A percentile compares a stretch with the other conserved stretches of the same genome.
These are phyloP conservation scores for Periophthalmus modestus DNA, from an alignment of 2,113 vertebrate genomes.

Conservation along the genomic window DNA sequence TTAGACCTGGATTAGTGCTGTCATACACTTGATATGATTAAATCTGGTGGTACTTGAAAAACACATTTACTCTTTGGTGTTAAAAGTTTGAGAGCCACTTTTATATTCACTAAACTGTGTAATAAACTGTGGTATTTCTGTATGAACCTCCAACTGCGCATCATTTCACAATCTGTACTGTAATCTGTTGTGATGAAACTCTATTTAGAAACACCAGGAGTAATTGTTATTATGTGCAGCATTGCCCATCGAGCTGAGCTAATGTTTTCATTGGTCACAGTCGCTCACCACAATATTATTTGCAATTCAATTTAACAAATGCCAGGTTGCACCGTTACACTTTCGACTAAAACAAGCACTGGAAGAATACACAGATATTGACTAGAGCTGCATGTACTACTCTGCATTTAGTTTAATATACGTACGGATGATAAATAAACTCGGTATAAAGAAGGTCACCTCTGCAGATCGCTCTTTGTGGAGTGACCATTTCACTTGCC, in stretches of 20 bases:
- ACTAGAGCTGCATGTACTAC: no score
- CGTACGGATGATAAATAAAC: no score
- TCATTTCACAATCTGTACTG: not conserved
- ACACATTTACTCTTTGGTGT: no score
- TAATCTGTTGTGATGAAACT: not conserved
- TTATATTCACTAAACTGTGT: not conserved
- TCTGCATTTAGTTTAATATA: no score
- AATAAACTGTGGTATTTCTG: not conserved
- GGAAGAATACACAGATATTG: no score
- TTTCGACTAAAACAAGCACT: not conserved
- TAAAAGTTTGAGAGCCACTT: no score
- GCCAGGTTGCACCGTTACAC: not conserved
- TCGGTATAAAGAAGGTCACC: no score
- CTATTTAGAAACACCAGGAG: not conserved
- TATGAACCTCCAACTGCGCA: not conserved
- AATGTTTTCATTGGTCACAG: not conserved
- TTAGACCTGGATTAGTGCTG: no score
- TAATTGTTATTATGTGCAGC: conserved; percentile 1
- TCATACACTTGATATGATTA: no score
- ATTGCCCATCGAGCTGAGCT: not conserved
- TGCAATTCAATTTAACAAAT: not conserved
- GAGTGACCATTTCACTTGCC: no score
- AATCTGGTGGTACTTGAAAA: no score
- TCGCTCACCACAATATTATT: not conserved
- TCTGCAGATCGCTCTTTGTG: no score